Evolutionary conservation across 1,140 invertebrate species (phyloP).

Genomic region (Apis florea): DNA sequence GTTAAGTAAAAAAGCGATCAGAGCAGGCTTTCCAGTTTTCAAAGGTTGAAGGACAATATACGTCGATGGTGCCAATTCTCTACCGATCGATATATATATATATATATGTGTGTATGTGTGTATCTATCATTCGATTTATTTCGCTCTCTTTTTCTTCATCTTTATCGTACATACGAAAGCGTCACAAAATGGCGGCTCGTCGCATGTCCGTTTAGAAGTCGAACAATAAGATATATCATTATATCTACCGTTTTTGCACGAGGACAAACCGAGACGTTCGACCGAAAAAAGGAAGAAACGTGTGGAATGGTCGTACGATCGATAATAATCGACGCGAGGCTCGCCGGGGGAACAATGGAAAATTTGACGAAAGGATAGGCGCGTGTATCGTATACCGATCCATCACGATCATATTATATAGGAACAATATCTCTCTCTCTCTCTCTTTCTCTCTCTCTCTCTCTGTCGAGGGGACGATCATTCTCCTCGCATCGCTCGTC

Average conservation of each 20-base stretch:
- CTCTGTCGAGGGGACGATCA: neutral
- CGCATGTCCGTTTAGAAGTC: slow-evolving; percentile 1
- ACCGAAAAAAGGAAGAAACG: neutral
- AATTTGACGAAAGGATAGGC: slow-evolving; percentile 5
- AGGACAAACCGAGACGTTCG: slow-evolving; percentile 14
- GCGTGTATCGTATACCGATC: slow-evolving; percentile 1
- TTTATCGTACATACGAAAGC: neutral
- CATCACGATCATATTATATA: neutral
- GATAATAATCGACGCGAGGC: neutral
- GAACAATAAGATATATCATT: slow-evolving; percentile 56
- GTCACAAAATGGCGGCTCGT: neutral
- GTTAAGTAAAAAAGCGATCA: slow-evolving; percentile 13
- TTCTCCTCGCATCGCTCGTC: slow-evolving; percentile 5
- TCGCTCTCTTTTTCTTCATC: neutral
- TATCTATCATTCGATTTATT: no score
- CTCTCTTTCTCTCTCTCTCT: no score
- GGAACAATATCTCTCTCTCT: slow-evolving; percentile 2
- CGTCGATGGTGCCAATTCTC: neutral
- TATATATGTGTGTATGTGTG: neutral
- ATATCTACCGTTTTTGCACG: slow-evolving; percentile 51
- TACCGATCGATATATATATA: neutral
- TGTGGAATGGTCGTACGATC: neutral
- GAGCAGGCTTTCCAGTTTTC: slow-evolving; percentile 53
- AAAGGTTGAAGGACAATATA: neutral
- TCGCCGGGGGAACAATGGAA: slow-evolving; percentile 11